Percentiles rank a stretch among this genome's conserved stretches.
phyloP scores from a whole-genome alignment of 1,140 invertebrate species.

The Trachymyrmex cornetzi region DNA sequence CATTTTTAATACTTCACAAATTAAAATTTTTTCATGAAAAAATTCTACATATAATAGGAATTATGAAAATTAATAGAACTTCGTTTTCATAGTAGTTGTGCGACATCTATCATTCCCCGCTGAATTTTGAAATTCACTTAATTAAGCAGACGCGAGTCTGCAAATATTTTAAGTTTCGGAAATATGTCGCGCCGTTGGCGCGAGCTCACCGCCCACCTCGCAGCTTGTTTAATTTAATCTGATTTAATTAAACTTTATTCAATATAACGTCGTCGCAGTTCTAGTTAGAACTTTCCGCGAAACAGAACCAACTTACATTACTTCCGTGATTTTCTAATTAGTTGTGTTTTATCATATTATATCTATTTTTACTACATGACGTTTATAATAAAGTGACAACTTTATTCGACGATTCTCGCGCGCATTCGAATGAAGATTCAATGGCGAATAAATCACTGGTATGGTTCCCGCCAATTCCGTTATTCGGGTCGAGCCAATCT shows the following conservation, averaged over 20 bases:
- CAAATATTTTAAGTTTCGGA: constrained; percentile 64
- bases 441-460: neutral
- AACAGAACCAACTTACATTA: constrained; percentile 42
- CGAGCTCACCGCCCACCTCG: neutral
- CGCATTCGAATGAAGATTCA: neutral
- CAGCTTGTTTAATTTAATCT: constrained; percentile 60
- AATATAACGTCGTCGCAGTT: constrained; percentile 52
- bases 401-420: neutral
- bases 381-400: neutral
- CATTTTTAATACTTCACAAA: neutral
- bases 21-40: neutral
- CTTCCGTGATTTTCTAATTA: constrained; percentile 44
- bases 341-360: neutral
- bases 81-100: neutral
- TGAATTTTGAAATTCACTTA: constrained; percentile 59
- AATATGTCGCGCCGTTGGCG: constrained; percentile 37
- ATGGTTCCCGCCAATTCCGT: constrained; percentile 15
- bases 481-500: neutral
- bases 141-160: constrained; percentile 51
- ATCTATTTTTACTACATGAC: neutral
- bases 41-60: neutral
- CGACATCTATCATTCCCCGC: neutral
- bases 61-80: constrained; percentile 36
- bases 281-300: constrained; percentile 47
- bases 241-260: constrained; percentile 65